Percentiles rank a stretch among this genome's conserved stretches.
Conservation (phyloP, 2,113 vertebrate species). For the Donacobius atricapilla region DNA sequence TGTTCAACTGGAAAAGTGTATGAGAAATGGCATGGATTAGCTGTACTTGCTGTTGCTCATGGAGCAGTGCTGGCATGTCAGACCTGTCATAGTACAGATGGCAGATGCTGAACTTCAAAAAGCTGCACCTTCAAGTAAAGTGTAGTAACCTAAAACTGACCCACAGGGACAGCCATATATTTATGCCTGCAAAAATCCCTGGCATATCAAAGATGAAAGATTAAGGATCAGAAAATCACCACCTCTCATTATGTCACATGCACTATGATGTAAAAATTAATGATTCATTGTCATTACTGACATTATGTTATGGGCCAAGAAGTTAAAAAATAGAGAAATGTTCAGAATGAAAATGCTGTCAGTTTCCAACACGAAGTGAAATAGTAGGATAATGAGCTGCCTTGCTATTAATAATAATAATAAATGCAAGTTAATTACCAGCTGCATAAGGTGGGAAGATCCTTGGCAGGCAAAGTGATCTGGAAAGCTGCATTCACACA, state of each 20-base stretch:
- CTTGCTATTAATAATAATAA: background rate
- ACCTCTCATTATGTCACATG: background rate
- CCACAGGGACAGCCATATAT: background rate
- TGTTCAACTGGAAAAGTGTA: background rate
- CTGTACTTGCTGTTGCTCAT: background rate
- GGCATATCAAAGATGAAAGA: background rate
- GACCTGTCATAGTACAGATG: background rate
- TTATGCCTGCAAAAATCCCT: background rate
- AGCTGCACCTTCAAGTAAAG: background rate
- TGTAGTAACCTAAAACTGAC: background rate
- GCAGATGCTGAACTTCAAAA: background rate
- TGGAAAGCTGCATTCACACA: background rate
- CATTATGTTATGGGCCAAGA: accelerated
- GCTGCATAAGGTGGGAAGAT: background rate
- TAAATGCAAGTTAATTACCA: background rate
- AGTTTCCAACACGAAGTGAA: background rate
- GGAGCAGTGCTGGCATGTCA: background rate
- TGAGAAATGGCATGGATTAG: background rate
- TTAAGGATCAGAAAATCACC: background rate
- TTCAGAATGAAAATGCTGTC: background rate
- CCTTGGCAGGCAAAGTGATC: background rate
- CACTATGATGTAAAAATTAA: background rate
- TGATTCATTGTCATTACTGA: background rate
- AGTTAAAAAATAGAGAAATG: background rate
- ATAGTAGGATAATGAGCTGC: background rate